Base-by-base conservation (phyloP, 2,888 invertebrate genomes). In the Nebria salina region DNA sequence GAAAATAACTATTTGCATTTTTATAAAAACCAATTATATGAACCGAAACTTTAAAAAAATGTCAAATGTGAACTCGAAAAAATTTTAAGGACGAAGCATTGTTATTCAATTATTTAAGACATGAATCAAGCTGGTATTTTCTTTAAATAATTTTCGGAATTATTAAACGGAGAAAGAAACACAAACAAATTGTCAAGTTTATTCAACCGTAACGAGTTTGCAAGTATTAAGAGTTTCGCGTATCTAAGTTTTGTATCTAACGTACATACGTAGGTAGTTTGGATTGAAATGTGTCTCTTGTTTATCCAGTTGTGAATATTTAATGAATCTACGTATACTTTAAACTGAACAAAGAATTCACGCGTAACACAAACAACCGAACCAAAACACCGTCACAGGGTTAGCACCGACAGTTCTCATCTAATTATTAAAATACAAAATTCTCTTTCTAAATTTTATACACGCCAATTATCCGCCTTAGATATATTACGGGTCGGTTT, bases 241-340 rank as follows among this genome's bases (percentile, higher is more conserved):
- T 54, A 13, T 54, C 54, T 54, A 54, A 54, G 54, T n/a, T 54
- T 54, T 54, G 54, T 34, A 4, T 34, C 1, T 4, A 54, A 54
- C 54, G 11, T n/a, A 43, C 43, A 1, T 54, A 54, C 11, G 54
- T 11, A 13, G 54, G 6, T 54, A 54, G 54, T 3, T 7, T 54
- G 54, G 54, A 8, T 8, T 7, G 25, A 68, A 68, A 11, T 13
- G 7, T 25, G 68, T 68, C 68, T 68, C 68, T 68, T 68, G 68
- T 68, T 7, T 68, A 68, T 68, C n/a, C 68, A n/a, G 25, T 15
- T 11, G 13, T 68, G 25, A 68, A 68, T 68, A 13, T 68, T 68
- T 68, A 68, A 68, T 68, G 68, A 68, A 15, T 25, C 15, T 68
- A 25, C 13, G 25, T 15, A 11, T 8, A 68, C 68, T 11, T 68